Evolutionary conservation across 30 jellyfish, hydroid and myxozoan species (phyloP).

Genomic region (Hydractinia symbiolongicarpus): DNA sequence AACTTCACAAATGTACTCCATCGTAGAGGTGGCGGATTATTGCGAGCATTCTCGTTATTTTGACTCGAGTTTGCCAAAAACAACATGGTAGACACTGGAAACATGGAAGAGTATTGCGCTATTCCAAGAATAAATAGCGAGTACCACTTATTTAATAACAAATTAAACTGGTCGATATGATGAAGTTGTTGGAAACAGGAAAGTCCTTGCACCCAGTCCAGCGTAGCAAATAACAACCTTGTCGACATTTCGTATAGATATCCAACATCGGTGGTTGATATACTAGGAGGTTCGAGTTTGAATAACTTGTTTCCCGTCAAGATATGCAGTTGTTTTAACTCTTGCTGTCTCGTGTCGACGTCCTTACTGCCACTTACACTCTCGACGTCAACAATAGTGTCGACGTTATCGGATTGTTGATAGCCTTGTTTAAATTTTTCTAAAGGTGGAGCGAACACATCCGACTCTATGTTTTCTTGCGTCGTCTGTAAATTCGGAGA

Average conservation of each 20-base stretch:
- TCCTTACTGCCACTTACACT: background rate
- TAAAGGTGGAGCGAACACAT: background rate
- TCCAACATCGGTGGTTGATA: constrained; percentile 85
- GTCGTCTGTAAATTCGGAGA: background rate
- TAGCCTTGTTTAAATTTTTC: background rate
- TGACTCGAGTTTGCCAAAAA: constrained; percentile 48
- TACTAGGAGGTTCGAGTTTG: constrained; percentile 76
- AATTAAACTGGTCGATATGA: constrained; percentile 64
- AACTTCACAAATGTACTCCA: constrained; percentile 85
- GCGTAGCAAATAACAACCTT: constrained; percentile 81
- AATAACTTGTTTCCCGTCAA: constrained; percentile 18
- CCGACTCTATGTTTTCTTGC: background rate
- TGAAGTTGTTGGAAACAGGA: constrained; percentile 63
- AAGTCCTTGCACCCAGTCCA: constrained; percentile 91
- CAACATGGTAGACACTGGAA: constrained; percentile 92
- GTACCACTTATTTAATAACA: constrained; percentile 80
- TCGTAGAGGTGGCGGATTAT: constrained; percentile 36
- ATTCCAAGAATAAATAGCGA: constrained; percentile 82
- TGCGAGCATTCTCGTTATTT: constrained; percentile 8
- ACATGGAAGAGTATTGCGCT: constrained; percentile 86
- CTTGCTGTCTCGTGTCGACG: constrained; percentile 1
- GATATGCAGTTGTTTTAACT: background rate
- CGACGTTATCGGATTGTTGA: background rate
- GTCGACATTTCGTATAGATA: constrained; percentile 89
- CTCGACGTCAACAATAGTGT: constrained; percentile 2